Conservation (phyloP, 2,113 vertebrate genomes). For the Aepyceros melampus region DNA sequence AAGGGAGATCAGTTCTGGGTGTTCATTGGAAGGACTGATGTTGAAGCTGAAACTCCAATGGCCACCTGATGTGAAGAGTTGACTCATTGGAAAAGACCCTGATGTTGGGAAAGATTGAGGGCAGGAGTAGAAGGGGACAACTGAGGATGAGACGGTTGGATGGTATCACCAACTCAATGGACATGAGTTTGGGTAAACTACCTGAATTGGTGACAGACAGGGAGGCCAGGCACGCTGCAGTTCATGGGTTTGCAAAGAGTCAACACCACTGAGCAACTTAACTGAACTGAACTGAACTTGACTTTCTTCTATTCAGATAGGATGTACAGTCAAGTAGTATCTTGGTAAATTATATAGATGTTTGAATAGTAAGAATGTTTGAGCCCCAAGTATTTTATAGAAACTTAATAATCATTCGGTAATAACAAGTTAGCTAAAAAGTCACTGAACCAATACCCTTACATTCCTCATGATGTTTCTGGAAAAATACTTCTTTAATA, state of each 20-base stretch:
- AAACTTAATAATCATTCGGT: neutral
- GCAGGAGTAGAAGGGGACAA: neutral
- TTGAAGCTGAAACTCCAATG: neutral
- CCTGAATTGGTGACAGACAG: neutral
- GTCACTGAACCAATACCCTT: neutral
- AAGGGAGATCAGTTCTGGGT: neutral
- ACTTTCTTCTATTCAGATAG: neutral
- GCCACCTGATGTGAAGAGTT: neutral
- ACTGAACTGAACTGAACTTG: neutral
- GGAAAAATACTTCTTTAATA: neutral
- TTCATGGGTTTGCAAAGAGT: neutral
- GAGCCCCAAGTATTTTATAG: neutral
- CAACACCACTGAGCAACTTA: accelerated
- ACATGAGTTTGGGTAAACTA: neutral
- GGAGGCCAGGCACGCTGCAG: neutral
- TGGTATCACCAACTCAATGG: neutral
- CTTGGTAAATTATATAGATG: neutral
- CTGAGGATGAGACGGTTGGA: neutral
- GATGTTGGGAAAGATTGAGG: neutral
- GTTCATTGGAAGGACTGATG: neutral
- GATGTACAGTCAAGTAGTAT: neutral
- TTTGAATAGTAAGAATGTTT: neutral
- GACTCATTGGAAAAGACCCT: neutral
- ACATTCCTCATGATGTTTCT: neutral
- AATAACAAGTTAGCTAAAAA: neutral